A percentile compares a stretch with the other conserved stretches of the same genome.
These are phyloP conservation scores for Scaptomyza pallida DNA, from an alignment of 1,140 invertebrate species.

Conservation along the genomic window DNA sequence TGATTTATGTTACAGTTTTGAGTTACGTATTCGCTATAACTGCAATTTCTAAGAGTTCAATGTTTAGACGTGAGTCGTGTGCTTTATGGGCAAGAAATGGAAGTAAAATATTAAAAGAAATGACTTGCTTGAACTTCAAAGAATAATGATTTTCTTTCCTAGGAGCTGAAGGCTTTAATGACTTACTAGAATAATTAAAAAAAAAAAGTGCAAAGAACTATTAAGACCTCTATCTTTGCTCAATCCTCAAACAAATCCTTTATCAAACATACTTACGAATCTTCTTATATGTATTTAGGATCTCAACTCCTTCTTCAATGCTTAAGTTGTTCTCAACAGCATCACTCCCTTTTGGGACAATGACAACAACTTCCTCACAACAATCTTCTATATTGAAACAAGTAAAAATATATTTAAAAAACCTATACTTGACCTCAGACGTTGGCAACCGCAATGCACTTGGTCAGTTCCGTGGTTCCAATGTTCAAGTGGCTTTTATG, in stretches of 20 bases:
- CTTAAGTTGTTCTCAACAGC: slow-evolving; percentile 6
- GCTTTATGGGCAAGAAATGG: not conserved
- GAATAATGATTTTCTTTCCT: too few relatives aligned
- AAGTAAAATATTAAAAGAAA: too few relatives aligned
- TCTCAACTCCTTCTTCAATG: not conserved
- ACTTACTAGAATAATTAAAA: too few relatives aligned
- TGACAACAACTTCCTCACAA: slow-evolving; percentile 60
- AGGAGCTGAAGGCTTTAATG: not conserved
- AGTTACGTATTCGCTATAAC: slow-evolving; percentile 43
- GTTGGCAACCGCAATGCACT: slow-evolving; percentile 31
- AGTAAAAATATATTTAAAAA: slow-evolving; percentile 38
- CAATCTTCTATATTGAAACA: slow-evolving; percentile 38
- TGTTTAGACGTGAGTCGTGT: slow-evolving; percentile 1
- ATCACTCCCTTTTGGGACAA: slow-evolving; percentile 23
- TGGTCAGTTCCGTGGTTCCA: slow-evolving; percentile 54
- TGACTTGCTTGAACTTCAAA: not conserved
- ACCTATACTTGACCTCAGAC: slow-evolving; percentile 73
- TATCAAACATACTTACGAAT: not conserved
- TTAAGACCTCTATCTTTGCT: too few relatives aligned
- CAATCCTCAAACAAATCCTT: not conserved
- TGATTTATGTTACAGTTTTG: slow-evolving; percentile 70
- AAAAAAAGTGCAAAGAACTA: too few relatives aligned
- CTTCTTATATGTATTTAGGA: not conserved
- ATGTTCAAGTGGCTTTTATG: slow-evolving; percentile 70
- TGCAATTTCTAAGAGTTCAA: slow-evolving; percentile 2